Conservation (phyloP, 2,113 vertebrate species). For the Manacus vitellinus region DNA sequence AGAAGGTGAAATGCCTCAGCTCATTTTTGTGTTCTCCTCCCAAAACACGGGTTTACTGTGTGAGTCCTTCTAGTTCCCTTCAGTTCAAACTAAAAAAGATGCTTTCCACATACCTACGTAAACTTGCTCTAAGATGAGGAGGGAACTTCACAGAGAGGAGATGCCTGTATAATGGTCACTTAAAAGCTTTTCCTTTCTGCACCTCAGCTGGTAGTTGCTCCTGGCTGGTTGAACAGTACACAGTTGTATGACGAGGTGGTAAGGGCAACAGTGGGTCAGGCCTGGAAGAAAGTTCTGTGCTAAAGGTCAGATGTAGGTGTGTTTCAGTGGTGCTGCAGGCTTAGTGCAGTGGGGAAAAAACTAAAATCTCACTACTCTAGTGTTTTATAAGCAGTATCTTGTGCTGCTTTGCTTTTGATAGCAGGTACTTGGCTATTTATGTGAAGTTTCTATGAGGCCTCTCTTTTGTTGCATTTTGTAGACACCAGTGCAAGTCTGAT, state of each 20-base stretch:
- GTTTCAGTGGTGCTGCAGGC: not conserved
- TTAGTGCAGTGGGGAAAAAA: not conserved
- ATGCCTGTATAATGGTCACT: not conserved
- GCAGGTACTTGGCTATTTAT: not conserved
- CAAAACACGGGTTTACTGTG: not conserved
- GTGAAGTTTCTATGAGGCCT: not conserved
- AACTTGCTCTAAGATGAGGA: not conserved
- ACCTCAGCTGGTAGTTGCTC: not conserved
- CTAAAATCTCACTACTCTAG: not conserved
- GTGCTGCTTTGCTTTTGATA: not conserved
- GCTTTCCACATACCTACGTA: not conserved
- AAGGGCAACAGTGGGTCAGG: not conserved
- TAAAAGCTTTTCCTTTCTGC: not conserved
- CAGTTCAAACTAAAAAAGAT: not conserved
- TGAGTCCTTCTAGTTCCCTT: not conserved
- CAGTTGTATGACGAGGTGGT: not conserved
- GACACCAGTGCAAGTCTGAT: not conserved
- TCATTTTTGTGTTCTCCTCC: not conserved
- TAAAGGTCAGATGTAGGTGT: not conserved
- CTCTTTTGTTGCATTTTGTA: not conserved
- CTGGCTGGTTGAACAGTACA: not conserved
- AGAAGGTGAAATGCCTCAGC: not conserved
- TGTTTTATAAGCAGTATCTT: not conserved
- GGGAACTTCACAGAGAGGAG: not conserved
- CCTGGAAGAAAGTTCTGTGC: fast-evolving